A percentile compares a stretch with the other conserved stretches of the same genome.
Conservation (phyloP, 2,888 invertebrate species). For the Trichacis sp. region DNA sequence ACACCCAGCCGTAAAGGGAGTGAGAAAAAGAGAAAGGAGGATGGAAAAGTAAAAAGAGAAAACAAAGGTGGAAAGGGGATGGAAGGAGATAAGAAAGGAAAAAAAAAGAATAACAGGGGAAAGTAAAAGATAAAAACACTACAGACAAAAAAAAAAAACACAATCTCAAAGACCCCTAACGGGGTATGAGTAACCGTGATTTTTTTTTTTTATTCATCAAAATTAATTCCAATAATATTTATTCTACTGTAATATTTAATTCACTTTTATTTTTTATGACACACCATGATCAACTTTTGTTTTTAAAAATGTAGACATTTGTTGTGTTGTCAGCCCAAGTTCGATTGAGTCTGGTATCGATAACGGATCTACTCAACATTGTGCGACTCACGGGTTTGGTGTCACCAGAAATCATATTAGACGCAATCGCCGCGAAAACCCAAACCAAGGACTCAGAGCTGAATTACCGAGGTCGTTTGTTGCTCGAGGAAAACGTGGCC, state of each 20-base stretch:
- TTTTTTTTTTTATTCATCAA: too few relatives aligned
- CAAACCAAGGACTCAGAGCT: conserved; percentile 83
- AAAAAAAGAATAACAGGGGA: too few relatives aligned
- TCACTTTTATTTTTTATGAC: background rate
- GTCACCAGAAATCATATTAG: conserved; percentile 90
- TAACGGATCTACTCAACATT: conserved; percentile 87
- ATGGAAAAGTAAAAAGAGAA: too few relatives aligned
- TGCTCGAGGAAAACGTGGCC: conserved; percentile 94
- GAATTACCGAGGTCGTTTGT: conserved; percentile 86
- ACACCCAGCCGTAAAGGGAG: too few relatives aligned
- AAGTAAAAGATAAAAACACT: too few relatives aligned
- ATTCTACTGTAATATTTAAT: conserved; percentile 9
- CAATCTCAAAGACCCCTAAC: too few relatives aligned
- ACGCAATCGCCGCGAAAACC: conserved; percentile 91
- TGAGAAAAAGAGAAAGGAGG: too few relatives aligned
- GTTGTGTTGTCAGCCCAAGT: conserved; percentile 55
- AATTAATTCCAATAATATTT: too few relatives aligned
- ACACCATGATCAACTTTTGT: background rate
- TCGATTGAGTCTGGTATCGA: conserved; percentile 88
- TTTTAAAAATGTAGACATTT: background rate
- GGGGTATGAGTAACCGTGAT: too few relatives aligned
- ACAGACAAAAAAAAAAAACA: too few relatives aligned
- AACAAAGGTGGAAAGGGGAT: too few relatives aligned
- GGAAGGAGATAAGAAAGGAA: too few relatives aligned
- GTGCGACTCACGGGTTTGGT: conserved; percentile 91